phyloP scores from a whole-genome alignment of 2,888 invertebrate genomes.

The Polyommatus icarus region DNA sequence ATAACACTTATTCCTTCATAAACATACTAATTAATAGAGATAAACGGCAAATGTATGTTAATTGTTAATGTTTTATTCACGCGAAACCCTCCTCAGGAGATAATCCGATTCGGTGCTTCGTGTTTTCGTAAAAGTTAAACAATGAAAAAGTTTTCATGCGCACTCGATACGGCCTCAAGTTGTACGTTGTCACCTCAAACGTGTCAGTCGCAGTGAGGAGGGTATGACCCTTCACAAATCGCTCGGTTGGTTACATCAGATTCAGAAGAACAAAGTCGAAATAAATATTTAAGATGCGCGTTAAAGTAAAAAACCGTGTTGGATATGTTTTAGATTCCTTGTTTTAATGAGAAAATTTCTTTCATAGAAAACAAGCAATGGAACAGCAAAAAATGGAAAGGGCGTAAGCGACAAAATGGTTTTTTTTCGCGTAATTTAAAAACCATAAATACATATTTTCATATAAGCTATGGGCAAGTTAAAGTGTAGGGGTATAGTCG shows the following conservation, averaged over 20 bases:
- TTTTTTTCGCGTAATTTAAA: too few relatives aligned
- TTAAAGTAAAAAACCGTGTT: too few relatives aligned
- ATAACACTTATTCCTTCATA: not conserved
- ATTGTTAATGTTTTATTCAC: not conserved
- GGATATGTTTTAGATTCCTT: too few relatives aligned
- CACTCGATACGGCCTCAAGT: not conserved
- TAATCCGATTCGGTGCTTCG: not conserved
- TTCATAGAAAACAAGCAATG: too few relatives aligned
- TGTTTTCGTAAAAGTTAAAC: constrained; percentile 5
- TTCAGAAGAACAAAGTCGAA: not conserved
- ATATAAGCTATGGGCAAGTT: too few relatives aligned
- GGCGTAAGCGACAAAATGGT: too few relatives aligned
- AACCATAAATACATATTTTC: too few relatives aligned
- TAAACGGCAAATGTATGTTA: not conserved
- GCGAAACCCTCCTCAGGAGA: not conserved
- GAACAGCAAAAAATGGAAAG: too few relatives aligned
- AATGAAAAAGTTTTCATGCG: not conserved
- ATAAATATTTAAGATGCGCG: not conserved
- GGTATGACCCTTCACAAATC: not conserved
- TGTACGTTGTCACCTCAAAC: not conserved
- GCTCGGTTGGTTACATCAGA: not conserved
- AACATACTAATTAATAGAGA: not conserved
- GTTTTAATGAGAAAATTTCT: too few relatives aligned
- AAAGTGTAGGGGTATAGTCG: too few relatives aligned
- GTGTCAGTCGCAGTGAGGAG: not conserved